A percentile compares a stretch with the other conserved stretches of the same genome.
Evolutionary conservation across 1,140 invertebrate species (phyloP).

Genomic region (Zaprionus gabonicus): DNA sequence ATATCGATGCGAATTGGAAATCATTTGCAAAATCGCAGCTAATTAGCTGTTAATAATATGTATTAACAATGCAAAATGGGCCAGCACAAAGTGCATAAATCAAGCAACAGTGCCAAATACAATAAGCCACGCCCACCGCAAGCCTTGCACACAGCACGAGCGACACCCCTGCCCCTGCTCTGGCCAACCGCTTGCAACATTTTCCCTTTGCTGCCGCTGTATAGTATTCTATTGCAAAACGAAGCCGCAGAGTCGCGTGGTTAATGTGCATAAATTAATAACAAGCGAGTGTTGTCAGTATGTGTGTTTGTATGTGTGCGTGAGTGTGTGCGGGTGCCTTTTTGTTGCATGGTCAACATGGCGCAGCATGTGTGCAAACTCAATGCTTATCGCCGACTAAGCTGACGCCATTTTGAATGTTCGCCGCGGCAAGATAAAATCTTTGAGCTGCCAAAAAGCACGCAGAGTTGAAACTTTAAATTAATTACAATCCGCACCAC

Average conservation of each 20-base stretch:
- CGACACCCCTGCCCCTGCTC: neutral
- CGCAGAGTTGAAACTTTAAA: constrained; percentile 66
- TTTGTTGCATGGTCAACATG: constrained; percentile 32
- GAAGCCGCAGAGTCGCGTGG: constrained; percentile 65
- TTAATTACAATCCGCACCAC: constrained; percentile 60
- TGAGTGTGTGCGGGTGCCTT: constrained; percentile 2
- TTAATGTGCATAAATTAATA: constrained; percentile 80
- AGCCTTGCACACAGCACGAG: neutral
- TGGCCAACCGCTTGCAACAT: no score
- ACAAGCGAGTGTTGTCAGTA: constrained; percentile 27
- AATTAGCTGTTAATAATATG: constrained; percentile 82
- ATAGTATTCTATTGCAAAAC: constrained; percentile 57
- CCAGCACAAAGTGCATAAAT: constrained; percentile 73
- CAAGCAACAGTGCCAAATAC: constrained; percentile 53
- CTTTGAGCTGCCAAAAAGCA: constrained; percentile 52
- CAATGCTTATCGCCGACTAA: constrained; percentile 68
- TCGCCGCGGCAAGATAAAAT: constrained; percentile 62
- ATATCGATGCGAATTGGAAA: constrained; percentile 24
- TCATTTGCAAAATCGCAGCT: constrained; percentile 68
- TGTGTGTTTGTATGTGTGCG: constrained; percentile 8
- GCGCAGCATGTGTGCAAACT: constrained; percentile 26
- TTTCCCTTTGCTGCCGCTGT: constrained; percentile 11
- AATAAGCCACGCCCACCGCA: constrained; percentile 19
- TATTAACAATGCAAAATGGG: constrained; percentile 73
- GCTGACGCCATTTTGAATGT: constrained; percentile 63